A percentile compares a stretch with the other conserved stretches of the same genome.
These are phyloP conservation scores for Oedothorax gibbosus DNA, from an alignment of 1,140 invertebrate genomes.

Conservation along the genomic window DNA sequence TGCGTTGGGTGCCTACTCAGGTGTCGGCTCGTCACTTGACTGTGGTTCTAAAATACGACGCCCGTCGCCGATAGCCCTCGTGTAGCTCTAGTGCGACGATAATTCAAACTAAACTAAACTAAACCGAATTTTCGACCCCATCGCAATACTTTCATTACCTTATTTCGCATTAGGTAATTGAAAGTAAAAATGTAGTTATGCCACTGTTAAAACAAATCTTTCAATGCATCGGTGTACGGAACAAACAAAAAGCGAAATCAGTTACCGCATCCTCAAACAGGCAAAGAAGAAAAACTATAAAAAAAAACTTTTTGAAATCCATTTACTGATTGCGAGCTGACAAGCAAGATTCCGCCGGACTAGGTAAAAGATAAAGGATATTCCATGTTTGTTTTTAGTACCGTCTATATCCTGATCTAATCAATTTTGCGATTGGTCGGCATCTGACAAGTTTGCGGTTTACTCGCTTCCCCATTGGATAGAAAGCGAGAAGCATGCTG, in stretches of 20 bases:
- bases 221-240: not conserved
- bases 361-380: conserved; percentile 47
- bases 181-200: no score
- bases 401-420: conserved; percentile 51
- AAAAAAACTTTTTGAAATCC: conserved; percentile 39
- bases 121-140: no score
- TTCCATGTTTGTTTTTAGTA: conserved; percentile 51
- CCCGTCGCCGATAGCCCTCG: no score
- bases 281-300: conserved; percentile 13
- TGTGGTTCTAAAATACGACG: no score
- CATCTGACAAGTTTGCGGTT: conserved; percentile 54
- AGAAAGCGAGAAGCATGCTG: conserved; percentile 48
- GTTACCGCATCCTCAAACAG: conserved; percentile 26
- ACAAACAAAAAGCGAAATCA: conserved; percentile 9
- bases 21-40: no score
- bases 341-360: conserved; percentile 16
- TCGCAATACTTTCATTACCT: no score
- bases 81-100: no score
- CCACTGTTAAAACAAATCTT: no score
- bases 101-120: no score
- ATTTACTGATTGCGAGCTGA: conserved; percentile 49
- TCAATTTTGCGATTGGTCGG: conserved; percentile 51
- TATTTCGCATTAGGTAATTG: no score
- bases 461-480: conserved; percentile 45
- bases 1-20: no score